Evolutionary conservation across 2,888 invertebrate genomes (phyloP).

Genomic region (Stenodema calcarata): DNA sequence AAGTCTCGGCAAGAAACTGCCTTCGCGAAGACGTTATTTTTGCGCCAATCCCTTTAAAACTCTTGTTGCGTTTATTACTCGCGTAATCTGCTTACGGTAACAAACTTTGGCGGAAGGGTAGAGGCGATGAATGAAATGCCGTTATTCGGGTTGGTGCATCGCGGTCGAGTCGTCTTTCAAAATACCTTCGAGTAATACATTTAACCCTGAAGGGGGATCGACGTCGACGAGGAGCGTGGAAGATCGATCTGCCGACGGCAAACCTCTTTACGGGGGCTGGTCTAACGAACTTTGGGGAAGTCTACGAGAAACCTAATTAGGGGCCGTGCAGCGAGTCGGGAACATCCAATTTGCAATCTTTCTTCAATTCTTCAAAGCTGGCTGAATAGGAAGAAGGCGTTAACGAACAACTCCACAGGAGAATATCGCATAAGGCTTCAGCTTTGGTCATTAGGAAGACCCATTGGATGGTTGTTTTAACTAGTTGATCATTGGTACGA

Average conservation of each 20-base stretch:
- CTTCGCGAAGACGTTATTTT: neutral
- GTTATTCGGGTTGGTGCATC: neutral
- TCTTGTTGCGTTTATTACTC: constrained; percentile 31
- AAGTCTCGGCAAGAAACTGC: neutral
- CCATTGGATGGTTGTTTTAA: too few species aligned
- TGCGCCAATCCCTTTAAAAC: neutral
- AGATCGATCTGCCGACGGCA: neutral
- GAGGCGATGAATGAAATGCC: neutral
- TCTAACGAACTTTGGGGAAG: constrained; percentile 16
- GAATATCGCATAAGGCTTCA: too few species aligned
- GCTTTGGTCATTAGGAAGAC: too few species aligned
- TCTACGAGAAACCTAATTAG: constrained; percentile 26
- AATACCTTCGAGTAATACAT: neutral
- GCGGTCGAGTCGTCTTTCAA: constrained; percentile 1
- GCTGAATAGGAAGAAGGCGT: neutral
- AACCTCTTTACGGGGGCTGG: neutral
- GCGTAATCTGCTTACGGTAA: constrained; percentile 5
- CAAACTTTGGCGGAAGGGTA: neutral
- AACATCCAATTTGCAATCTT: neutral
- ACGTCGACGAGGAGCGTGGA: neutral
- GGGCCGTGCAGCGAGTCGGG: neutral
- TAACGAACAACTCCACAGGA: neutral
- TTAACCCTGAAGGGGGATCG: neutral
- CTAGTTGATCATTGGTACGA: too few species aligned
- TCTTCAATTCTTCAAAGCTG: neutral